phyloP scores from a whole-genome alignment of 2,888 invertebrate species.

The Andrena marginata region DNA sequence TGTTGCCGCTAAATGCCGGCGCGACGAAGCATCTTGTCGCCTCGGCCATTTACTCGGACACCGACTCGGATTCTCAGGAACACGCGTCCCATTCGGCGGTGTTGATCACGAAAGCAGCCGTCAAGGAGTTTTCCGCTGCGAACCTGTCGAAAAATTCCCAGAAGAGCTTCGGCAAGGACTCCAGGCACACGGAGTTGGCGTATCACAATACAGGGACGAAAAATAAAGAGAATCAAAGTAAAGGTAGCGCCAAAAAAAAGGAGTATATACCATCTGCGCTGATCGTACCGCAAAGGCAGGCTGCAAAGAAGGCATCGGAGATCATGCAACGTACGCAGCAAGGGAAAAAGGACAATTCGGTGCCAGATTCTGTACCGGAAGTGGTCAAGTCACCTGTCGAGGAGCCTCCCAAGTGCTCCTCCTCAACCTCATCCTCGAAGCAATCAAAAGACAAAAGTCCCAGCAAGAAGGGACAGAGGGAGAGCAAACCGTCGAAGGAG shows the following conservation, averaged over 20 bases:
- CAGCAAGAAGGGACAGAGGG: slow-evolving; percentile 73
- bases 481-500: slow-evolving; percentile 77
- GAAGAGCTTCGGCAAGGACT: slow-evolving; percentile 88
- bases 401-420: slow-evolving; percentile 56
- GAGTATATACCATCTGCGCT: slow-evolving; percentile 90
- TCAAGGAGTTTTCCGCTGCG: slow-evolving; percentile 92
- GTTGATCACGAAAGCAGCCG: slow-evolving; percentile 93
- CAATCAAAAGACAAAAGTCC: slow-evolving; percentile 74
- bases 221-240: slow-evolving; percentile 86
- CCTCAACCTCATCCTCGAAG: slow-evolving; percentile 46
- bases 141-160: slow-evolving; percentile 93
- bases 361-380: slow-evolving; percentile 79
- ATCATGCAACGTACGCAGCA: slow-evolving; percentile 89
- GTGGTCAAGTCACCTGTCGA: slow-evolving; percentile 77
- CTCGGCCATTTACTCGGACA: slow-evolving; percentile 94
- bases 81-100: slow-evolving; percentile 88
- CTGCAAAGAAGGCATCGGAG: slow-evolving; percentile 96
- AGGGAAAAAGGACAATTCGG: slow-evolving; percentile 79
- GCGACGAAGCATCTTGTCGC: slow-evolving; percentile 84
- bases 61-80: slow-evolving; percentile 89
- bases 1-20: slow-evolving; percentile 87
- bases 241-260: slow-evolving; percentile 82
- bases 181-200: slow-evolving; percentile 84
- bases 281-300: slow-evolving; percentile 95
- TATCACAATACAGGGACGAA: slow-evolving; percentile 73